Base-by-base conservation (phyloP, 2,113 vertebrate species). In the Coptodon bakossiorum region DNA sequence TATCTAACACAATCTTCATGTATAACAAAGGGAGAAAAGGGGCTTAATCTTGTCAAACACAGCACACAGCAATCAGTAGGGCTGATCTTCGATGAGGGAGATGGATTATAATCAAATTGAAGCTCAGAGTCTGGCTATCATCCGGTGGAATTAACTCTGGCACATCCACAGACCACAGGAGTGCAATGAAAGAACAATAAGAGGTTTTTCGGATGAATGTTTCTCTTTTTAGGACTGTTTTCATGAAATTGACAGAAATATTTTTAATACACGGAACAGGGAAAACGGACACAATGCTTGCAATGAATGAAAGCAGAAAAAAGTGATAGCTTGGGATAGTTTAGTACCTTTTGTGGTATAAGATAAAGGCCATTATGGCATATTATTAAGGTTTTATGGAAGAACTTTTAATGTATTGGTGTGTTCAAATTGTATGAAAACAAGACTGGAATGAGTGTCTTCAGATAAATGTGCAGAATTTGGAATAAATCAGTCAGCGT, bases 71-170 rank as follows among this genome's bases (percentile, higher is more conserved):
- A 94, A 95, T 96, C 94, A 93, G 83, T 81, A 34, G 83, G 80
- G 68, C 88, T 94, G 94, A 94, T 95, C 92, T 95, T 89, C 82
- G 88, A 94, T 89, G 90, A 91, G 90, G 85, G 68, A 94, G 87
- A 92, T 89, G 93, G 94, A 95, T 95, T 95, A 92, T 93, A 94
- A 95, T 94, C 89, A 94, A 94, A 95, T 88, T 90, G 78, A 94
- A 87, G 87, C 89, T 93, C 86, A 11, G 83, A 84, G 84, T 89
- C 94, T 92, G 90, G 85, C 86, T 88, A 93, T 94, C 92, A 95
- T 95, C 91, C 83, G 13, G 78, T 78, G 81, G 92, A 92, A 94
- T 94, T 92, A 92, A 92, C 71, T 88, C 43, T 89, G 93, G 86
- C 91, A 88, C 29, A 85, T 79, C 73, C 80, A 80, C 63, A 84